Conservation (phyloP, 1,140 invertebrate species). For the Littorina saxatilis region DNA sequence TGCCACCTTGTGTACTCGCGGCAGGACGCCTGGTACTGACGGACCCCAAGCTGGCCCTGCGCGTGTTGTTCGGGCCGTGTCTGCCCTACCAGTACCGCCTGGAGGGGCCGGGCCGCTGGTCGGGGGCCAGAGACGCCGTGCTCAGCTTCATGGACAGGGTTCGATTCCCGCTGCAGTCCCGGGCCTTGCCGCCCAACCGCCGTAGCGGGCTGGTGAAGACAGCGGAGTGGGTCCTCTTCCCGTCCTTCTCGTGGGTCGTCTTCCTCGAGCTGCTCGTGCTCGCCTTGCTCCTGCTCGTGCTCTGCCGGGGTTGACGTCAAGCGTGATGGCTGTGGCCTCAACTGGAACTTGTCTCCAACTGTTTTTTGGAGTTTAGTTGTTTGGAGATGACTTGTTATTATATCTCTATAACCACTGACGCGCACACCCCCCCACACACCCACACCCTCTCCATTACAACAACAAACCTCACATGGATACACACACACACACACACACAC, state of each 20-base stretch:
- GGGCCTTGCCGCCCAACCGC: constrained; percentile 22
- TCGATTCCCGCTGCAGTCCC: constrained; percentile 51
- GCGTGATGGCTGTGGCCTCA: no score
- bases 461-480: no score
- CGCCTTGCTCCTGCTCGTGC: neutral
- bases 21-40: constrained; percentile 47
- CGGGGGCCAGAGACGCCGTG: constrained; percentile 74
- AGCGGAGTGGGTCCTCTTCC: neutral
- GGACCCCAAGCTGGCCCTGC: constrained; percentile 71
- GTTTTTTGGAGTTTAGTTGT: no score
- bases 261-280: neutral
- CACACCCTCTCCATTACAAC: no score
- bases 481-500: no score
- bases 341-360: no score
- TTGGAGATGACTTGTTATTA: no score
- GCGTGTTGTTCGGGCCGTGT: constrained; percentile 72
- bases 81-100: constrained; percentile 77
- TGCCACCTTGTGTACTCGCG: neutral
- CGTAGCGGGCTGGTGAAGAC: neutral
- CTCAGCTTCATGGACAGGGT: constrained; percentile 60
- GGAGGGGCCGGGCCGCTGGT: constrained; percentile 74
- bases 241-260: neutral
- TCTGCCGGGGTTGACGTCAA: neutral
- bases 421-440: no score
- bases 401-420: no score